Evolutionary conservation across 2,888 invertebrate species (phyloP).

Genomic region (Camptogramma bilineatum): DNA sequence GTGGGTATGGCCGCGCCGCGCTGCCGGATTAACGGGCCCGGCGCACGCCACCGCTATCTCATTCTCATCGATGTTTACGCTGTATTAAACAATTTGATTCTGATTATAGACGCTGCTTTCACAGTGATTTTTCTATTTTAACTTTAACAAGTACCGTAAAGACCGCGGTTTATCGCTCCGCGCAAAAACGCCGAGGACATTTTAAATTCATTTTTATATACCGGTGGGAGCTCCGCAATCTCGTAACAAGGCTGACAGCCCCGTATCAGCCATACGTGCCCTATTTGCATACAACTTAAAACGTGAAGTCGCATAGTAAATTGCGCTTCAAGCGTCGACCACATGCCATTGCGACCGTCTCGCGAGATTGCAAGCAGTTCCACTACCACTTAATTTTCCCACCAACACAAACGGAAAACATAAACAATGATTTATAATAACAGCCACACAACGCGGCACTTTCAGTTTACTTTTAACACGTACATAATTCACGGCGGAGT

Average conservation of each 20-base stretch:
- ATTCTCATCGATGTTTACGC: conserved; percentile 78
- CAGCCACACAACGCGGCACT: conserved; percentile 83
- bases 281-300: conserved; percentile 52
- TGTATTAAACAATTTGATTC: conserved; percentile 80
- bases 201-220: conserved; percentile 38
- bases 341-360: conserved; percentile 56
- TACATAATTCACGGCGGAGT: conserved; percentile 84
- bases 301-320: conserved; percentile 54
- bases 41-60: conserved; percentile 77
- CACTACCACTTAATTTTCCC: conserved; percentile 77
- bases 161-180: conserved; percentile 17
- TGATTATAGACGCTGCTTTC: conserved; percentile 70
- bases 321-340: conserved; percentile 58
- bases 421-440: conserved; percentile 86
- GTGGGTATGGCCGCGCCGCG: conserved; percentile 47
- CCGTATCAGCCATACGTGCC: conserved; percentile 39
- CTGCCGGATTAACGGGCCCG: conserved; percentile 70
- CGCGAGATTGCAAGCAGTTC: conserved; percentile 74
- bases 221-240: conserved; percentile 35
- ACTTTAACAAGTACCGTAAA: conserved; percentile 25
- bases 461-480: conserved; percentile 86
- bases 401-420: conserved; percentile 84
- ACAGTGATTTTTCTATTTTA: conserved; percentile 54
- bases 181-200: conserved; percentile 23
- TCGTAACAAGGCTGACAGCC: conserved; percentile 38